Evolutionary conservation across 2,888 invertebrate species (phyloP).

Genomic region (Seira musarum): DNA sequence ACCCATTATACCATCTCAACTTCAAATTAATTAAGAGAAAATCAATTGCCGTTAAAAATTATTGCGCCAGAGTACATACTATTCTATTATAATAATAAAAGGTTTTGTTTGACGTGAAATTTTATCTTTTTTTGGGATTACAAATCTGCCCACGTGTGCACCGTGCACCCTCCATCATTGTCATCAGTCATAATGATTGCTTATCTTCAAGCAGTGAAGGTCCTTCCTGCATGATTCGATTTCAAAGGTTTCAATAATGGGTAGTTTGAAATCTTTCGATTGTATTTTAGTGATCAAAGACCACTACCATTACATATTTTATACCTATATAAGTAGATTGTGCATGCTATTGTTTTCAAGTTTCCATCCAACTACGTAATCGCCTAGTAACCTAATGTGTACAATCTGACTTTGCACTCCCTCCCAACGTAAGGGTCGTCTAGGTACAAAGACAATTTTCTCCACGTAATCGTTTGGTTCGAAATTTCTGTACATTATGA

Average conservation of each 20-base stretch:
- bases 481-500: neutral
- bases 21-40: constrained; percentile 58
- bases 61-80: neutral
- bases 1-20: neutral
- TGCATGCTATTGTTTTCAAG: too few relatives aligned
- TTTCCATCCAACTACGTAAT: too few relatives aligned
- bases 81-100: neutral
- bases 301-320: too few relatives aligned
- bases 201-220: neutral
- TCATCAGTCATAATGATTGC: neutral
- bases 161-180: constrained; percentile 1
- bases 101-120: neutral
- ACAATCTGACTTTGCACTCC: constrained; percentile 38
- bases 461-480: constrained; percentile 27
- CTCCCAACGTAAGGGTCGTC: neutral
- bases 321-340: too few relatives aligned
- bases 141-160: neutral
- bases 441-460: constrained; percentile 47
- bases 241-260: neutral
- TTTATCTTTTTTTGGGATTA: neutral
- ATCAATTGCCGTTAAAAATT: constrained; percentile 42
- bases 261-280: too few relatives aligned
- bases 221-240: constrained; percentile 12
- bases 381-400: too few relatives aligned
- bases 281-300: too few relatives aligned